These are phyloP conservation scores for Cetonia aurata DNA, from an alignment of 2,888 invertebrate species.

Conservation along the genomic window DNA sequence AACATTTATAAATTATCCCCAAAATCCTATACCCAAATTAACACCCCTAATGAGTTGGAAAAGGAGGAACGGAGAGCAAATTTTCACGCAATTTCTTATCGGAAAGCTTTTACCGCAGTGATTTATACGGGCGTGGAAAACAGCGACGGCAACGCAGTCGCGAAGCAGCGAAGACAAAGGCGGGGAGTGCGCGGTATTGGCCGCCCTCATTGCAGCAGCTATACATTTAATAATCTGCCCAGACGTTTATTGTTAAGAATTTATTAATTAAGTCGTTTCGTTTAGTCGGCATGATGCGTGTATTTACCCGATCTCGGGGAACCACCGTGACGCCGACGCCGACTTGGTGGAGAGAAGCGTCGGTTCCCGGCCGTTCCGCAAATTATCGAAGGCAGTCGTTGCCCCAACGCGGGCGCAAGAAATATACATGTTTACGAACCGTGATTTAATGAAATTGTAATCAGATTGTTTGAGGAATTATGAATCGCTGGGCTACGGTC, in stretches of 20 bases:
- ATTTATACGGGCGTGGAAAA: constrained; percentile 54
- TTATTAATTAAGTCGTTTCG: constrained; percentile 53
- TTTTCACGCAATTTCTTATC: constrained; percentile 52
- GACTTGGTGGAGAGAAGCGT: neutral
- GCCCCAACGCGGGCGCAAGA: constrained; percentile 11
- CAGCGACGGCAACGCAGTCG: constrained; percentile 44
- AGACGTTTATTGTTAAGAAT: constrained; percentile 54
- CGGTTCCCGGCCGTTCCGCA: neutral
- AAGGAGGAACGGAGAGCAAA: constrained; percentile 48
- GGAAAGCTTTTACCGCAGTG: constrained; percentile 48
- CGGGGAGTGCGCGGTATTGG: neutral
- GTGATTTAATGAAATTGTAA: constrained; percentile 43
- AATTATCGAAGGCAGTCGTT: constrained; percentile 3
- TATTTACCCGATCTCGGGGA: constrained; percentile 12
- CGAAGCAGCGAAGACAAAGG: neutral
- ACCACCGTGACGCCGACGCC: constrained; percentile 15
- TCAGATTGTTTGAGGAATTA: constrained; percentile 32
- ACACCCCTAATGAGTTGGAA: constrained; percentile 40
- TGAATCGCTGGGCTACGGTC: constrained; percentile 2
- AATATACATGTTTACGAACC: constrained; percentile 33
- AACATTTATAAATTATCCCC: too few relatives aligned
- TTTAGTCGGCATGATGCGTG: constrained; percentile 29
- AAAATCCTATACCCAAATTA: neutral
- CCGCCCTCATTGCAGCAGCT: constrained; percentile 48
- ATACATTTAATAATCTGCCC: constrained; percentile 55